These are phyloP conservation scores for Ichneumon xanthorius DNA, from an alignment of 2,888 invertebrate genomes.

Conservation along the genomic window DNA sequence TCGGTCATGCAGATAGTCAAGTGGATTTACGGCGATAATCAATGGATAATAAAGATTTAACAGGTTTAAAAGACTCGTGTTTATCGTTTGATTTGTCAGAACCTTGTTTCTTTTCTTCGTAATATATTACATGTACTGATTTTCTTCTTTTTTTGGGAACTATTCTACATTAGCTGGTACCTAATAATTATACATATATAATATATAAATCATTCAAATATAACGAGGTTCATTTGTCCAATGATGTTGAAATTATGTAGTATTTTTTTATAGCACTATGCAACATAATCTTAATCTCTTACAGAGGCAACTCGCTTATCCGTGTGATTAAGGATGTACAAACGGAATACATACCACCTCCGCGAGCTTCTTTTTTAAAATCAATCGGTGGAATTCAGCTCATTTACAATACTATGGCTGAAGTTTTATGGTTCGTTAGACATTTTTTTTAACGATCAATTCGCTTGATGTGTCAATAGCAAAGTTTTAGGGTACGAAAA, in stretches of 20 bases:
- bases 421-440: not conserved
- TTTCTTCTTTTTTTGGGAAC: constrained; percentile 64
- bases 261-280: constrained; percentile 64
- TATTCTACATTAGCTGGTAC: constrained; percentile 70
- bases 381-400: constrained; percentile 15
- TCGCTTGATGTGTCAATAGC: not conserved
- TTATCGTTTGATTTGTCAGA: constrained; percentile 63
- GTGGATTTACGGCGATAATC: not conserved
- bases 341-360: constrained; percentile 69
- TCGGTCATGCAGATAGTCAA: not conserved
- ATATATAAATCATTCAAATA: constrained; percentile 74
- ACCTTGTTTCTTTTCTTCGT: constrained; percentile 69
- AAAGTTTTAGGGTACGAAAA: not conserved
- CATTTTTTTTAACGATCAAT: not conserved
- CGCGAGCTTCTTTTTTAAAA: constrained; percentile 7
- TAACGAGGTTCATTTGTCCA: constrained; percentile 70
- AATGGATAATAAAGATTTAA: not conserved
- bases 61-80: constrained; percentile 5
- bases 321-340: constrained; percentile 53
- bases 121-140: constrained; percentile 75
- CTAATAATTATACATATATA: constrained; percentile 72
- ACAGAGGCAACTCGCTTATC: constrained; percentile 60
- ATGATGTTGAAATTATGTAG: constrained; percentile 67
- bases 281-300: constrained; percentile 66
- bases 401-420: not conserved